Evolutionary conservation across 2,888 invertebrate genomes (phyloP).

Genomic region (Chalcis sispes): DNA sequence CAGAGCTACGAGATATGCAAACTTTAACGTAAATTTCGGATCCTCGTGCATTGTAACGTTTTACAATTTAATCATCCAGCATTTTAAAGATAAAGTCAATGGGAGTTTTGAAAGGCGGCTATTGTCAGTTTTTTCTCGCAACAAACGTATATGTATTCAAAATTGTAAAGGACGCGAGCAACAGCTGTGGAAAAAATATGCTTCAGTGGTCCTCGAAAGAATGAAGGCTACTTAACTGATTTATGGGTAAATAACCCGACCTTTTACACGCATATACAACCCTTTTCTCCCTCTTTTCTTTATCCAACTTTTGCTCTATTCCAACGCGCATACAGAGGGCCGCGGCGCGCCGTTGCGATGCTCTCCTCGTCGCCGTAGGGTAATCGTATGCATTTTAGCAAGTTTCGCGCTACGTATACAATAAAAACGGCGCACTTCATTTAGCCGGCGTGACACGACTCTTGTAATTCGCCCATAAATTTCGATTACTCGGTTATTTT

Average conservation of each 20-base stretch:
- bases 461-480: conserved; percentile 71
- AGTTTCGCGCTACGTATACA: conserved; percentile 60
- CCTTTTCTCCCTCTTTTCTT: conserved; percentile 56
- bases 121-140: conserved; percentile 34
- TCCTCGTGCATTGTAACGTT: conserved; percentile 11
- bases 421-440: conserved; percentile 53
- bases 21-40: no score
- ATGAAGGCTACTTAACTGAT: conserved; percentile 62
- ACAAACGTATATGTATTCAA: conserved; percentile 38
- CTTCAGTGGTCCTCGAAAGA: conserved; percentile 57
- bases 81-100: conserved; percentile 23
- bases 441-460: conserved; percentile 62
- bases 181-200: conserved; percentile 59
- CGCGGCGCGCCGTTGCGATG: conserved; percentile 8
- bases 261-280: conserved; percentile 62
- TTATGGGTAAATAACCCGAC: conserved; percentile 66
- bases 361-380: conserved; percentile 55
- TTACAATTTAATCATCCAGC: conserved; percentile 20
- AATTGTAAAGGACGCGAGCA: conserved; percentile 52
- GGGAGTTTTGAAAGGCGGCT: conserved; percentile 29
- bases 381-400: conserved; percentile 73
- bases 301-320: conserved; percentile 12
- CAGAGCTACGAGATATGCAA: no score
- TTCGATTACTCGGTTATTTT: conserved; percentile 67
- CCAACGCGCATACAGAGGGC: background rate